Evolutionary conservation across 2,797 vertebrate genomes (phyloP), one percentile per base, ranked within the genome.

Genomic region (Phataginus tricuspis): DNA sequence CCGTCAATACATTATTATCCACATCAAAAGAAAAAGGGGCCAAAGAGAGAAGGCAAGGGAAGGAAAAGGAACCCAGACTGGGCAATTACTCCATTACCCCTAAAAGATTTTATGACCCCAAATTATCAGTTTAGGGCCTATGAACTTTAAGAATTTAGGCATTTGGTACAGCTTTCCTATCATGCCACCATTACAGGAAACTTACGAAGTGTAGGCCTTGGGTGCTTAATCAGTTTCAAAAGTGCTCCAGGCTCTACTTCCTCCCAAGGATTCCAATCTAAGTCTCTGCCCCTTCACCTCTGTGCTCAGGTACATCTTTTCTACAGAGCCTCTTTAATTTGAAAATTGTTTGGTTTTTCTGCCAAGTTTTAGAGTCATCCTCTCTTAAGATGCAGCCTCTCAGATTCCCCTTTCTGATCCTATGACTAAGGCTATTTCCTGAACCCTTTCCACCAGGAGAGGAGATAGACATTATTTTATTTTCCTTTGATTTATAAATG

Each of bases 401-500:
- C 59, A 13, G 66, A 14, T 55, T 82, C 29, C 71, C 39, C 31
- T 2, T 57, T 51, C 57, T 2, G 3, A 21, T 59, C 45, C n/a
- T 15, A 11, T 45, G n/a, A 42, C 4, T 66, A 34, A 78, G 27
- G 45, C 16, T 45, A 0, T 63, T 93, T 74, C 69, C 71, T 42
- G 61, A 96, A 63, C 23, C 37, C 39, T 84, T 92, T 53, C 84
- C 31, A n/a, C 18, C 27, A 21, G 11, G 53, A 94, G 31, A 92
- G 59, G 53, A 68, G 2, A 85, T 5, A 80, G 45, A 4, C 39
- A 88, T 45, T 82, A 87, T 63, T 31, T 31, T 3, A 66, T 86
- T 79, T 95, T 66, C 80, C 69, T 95, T 84, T 68, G 39, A 75
- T 63, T 71, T 75, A 61, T 51, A 85, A 93, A 68, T 77, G 29